phyloP scores from a whole-genome alignment of 1,140 invertebrate genomes.

The Stratiolaelaps scimitus region DNA sequence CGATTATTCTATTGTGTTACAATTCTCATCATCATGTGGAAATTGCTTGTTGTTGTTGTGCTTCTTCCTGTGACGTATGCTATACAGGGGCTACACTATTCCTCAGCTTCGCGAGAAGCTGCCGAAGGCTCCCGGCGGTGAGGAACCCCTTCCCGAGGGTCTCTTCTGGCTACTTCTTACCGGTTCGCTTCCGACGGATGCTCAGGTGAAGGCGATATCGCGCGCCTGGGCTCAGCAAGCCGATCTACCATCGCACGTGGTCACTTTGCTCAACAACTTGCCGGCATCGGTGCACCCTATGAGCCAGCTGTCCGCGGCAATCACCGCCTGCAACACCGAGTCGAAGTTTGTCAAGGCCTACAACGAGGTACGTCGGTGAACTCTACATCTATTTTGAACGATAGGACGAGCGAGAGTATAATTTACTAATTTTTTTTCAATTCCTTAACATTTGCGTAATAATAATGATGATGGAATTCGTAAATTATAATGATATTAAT shows the following conservation, averaged over 20 bases:
- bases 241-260: constrained; percentile 78
- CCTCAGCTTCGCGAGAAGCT: constrained; percentile 48
- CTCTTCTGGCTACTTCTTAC: constrained; percentile 51
- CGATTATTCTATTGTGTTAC: not conserved
- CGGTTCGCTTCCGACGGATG: constrained; percentile 47
- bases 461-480: too few relatives aligned
- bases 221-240: constrained; percentile 81
- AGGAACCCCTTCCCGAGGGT: constrained; percentile 50
- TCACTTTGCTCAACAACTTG: constrained; percentile 86
- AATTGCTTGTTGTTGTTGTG: not conserved
- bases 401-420: too few relatives aligned
- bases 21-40: not conserved
- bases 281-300: constrained; percentile 64
- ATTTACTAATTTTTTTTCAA: too few relatives aligned
- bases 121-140: constrained; percentile 46
- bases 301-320: constrained; percentile 50
- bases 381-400: too few relatives aligned
- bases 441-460: too few relatives aligned
- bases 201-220: constrained; percentile 56
- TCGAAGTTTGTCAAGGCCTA: constrained; percentile 51
- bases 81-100: constrained; percentile 47
- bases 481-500: too few relatives aligned
- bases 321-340: constrained; percentile 50
- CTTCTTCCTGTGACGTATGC: too few relatives aligned
- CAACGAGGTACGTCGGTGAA: constrained; percentile 37